Evolutionary conservation across 2,797 vertebrate species (phyloP).

Genomic region (Amblyopsis hoosieri): DNA sequence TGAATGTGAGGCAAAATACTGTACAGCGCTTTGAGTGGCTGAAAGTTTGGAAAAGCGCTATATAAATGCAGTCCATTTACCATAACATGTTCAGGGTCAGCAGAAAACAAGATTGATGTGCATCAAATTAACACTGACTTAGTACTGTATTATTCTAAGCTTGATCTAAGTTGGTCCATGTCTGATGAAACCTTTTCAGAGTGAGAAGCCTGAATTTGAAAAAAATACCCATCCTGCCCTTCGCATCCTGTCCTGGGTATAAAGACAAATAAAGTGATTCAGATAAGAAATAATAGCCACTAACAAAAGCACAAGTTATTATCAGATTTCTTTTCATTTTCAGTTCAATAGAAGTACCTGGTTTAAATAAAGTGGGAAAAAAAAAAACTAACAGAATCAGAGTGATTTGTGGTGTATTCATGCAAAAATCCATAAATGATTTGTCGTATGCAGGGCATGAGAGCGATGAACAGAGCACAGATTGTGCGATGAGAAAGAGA

Average conservation of each 20-base stretch:
- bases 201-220: no score
- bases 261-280: no score
- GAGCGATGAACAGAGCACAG: slow-evolving; percentile 16
- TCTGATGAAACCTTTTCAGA: no score
- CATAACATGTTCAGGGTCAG: slow-evolving; percentile 24
- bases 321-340: no score
- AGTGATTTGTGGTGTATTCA: slow-evolving; percentile 7
- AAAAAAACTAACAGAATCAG: neutral
- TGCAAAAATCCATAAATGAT: slow-evolving; percentile 2
- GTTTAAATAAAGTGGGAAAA: neutral
- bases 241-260: no score
- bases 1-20: no score
- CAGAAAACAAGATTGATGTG: slow-evolving; percentile 25
- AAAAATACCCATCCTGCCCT: slow-evolving; percentile 12
- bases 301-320: no score
- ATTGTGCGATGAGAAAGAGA: slow-evolving; percentile 19
- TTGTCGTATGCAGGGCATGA: neutral
- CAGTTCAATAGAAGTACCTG: neutral
- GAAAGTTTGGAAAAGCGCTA: no score
- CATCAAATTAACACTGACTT: slow-evolving; percentile 29
- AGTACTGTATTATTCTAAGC: neutral
- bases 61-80: no score
- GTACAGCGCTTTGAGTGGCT: no score
- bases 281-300: no score
- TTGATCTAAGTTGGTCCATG: no score